A percentile compares a stretch with the other conserved stretches of the same genome.
phyloP scores from a whole-genome alignment of 2,797 vertebrate genomes.

The Pempheris klunzingeri region DNA sequence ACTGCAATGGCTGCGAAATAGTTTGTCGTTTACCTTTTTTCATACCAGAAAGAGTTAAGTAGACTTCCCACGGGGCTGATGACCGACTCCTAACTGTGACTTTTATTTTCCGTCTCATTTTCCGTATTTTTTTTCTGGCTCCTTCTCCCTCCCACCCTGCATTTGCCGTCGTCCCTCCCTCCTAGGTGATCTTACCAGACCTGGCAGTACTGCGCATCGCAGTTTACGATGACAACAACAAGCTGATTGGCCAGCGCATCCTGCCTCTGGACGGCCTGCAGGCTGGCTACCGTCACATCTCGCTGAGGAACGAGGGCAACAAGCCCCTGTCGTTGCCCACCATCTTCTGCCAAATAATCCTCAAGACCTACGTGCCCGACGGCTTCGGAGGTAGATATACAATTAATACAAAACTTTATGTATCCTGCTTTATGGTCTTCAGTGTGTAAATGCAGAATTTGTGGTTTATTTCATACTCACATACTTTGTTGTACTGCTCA shows the following conservation, averaged over 20 bases:
- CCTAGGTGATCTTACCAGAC: conserved; percentile 96
- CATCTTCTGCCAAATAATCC: conserved; percentile 98
- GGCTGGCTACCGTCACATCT: conserved; percentile 98
- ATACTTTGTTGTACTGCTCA: conserved; percentile 39
- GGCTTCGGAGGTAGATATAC: conserved; percentile 93
- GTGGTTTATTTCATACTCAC: conserved; percentile 22
- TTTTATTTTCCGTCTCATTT: conserved; percentile 12
- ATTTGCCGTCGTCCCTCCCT: conserved; percentile 17
- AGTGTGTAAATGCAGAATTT: conserved; percentile 7
- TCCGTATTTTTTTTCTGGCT: conserved; percentile 2
- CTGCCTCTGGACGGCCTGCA: conserved; percentile 97
- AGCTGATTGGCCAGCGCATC: conserved; percentile 96
- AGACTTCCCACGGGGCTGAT: conserved; percentile 4
- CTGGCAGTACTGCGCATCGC: conserved; percentile 97
- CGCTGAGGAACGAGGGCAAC: conserved; percentile 98
- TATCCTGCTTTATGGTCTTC: neutral
- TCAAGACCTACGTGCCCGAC: conserved; percentile 98
- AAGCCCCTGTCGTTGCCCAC: conserved; percentile 97
- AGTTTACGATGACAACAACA: conserved; percentile 98
- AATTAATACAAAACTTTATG: neutral
- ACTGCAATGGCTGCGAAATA: conserved; percentile 27
- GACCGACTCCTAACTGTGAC: neutral
- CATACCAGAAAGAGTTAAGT: conserved; percentile 12
- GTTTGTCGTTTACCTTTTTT: neutral
- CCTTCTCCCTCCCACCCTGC: conserved; percentile 1